phyloP scores from a whole-genome alignment of 2,113 vertebrate genomes.

The Oryzias javanicus region DNA sequence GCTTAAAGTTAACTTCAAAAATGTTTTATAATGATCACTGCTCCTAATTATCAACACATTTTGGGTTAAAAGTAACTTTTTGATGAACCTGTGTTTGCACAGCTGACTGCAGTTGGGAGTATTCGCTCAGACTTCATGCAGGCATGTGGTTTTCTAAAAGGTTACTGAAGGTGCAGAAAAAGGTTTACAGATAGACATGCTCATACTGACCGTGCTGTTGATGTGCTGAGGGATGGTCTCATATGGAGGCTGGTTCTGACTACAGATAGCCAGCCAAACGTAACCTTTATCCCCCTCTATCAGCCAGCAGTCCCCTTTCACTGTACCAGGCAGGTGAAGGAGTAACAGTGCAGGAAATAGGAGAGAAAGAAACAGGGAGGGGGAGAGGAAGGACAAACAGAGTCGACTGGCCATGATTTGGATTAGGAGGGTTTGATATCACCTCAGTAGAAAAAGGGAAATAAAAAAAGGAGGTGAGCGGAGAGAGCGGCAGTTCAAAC shows the following conservation, averaged over 20 bases:
- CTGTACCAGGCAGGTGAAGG: constrained; percentile 75
- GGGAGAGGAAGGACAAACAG: constrained; percentile 24
- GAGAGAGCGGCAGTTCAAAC: constrained; percentile 22
- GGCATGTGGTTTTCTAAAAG: constrained; percentile 4
- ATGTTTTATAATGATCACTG: no score
- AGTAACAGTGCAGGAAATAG: constrained; percentile 57
- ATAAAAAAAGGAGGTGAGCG: constrained; percentile 12
- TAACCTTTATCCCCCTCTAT: constrained; percentile 98
- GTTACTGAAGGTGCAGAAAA: background rate
- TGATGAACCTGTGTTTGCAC: no score
- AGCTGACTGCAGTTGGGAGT: no score
- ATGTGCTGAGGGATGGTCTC: constrained; percentile 98
- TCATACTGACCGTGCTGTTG: constrained; percentile 88
- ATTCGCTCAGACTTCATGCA: no score
- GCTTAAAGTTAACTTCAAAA: no score
- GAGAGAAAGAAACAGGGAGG: constrained; percentile 39
- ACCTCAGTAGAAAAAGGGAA: constrained; percentile 28
- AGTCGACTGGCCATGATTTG: constrained; percentile 65
- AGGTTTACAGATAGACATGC: background rate
- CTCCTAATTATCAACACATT: no score
- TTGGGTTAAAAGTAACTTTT: no score
- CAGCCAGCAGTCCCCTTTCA: constrained; percentile 92
- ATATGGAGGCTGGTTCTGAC: constrained; percentile 98
- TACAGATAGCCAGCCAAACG: constrained; percentile 98
- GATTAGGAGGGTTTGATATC: constrained; percentile 26